Percentiles rank a stretch among this genome's conserved stretches.
Conservation (phyloP, 2,888 invertebrate species). For the Ceraclea dissimilis region DNA sequence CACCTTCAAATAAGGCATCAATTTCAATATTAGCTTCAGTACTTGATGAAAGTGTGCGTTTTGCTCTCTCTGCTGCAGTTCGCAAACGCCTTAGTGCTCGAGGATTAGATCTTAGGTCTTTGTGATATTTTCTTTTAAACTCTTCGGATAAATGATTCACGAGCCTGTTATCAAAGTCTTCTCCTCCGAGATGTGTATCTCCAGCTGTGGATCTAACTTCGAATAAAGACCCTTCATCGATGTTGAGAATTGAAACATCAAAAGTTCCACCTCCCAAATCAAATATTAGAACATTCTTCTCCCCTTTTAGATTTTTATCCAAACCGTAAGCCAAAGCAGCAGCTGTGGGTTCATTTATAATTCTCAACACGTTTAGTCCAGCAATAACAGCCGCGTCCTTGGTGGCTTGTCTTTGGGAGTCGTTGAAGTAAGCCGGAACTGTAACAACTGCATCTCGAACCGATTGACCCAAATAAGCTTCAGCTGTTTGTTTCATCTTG, state of each 20-base stretch:
- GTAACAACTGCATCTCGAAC: constrained; percentile 72
- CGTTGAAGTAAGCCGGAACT: constrained; percentile 74
- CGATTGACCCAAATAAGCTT: constrained; percentile 59
- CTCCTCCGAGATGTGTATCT: constrained; percentile 77
- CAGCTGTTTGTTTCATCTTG: constrained; percentile 61
- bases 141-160: constrained; percentile 64
- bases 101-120: constrained; percentile 58
- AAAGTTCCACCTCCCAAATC: constrained; percentile 66
- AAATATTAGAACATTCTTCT: constrained; percentile 58
- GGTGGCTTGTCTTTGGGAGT: constrained; percentile 68
- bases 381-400: constrained; percentile 76
- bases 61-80: constrained; percentile 71
- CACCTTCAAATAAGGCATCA: constrained; percentile 66
- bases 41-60: constrained; percentile 68
- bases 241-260: constrained; percentile 76
- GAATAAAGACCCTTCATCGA: constrained; percentile 68
- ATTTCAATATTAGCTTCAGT: constrained; percentile 70
- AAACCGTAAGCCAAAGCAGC: constrained; percentile 67
- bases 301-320: constrained; percentile 58
- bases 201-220: constrained; percentile 78
- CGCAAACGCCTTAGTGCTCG: constrained; percentile 61
- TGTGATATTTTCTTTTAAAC: constrained; percentile 63
- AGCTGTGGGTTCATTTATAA: constrained; percentile 77
- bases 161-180: constrained; percentile 59
- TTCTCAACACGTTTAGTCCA: constrained; percentile 71